These are phyloP conservation scores for Drosophila paramelanica DNA, from an alignment of 2,888 invertebrate genomes.

Conservation along the genomic window DNA sequence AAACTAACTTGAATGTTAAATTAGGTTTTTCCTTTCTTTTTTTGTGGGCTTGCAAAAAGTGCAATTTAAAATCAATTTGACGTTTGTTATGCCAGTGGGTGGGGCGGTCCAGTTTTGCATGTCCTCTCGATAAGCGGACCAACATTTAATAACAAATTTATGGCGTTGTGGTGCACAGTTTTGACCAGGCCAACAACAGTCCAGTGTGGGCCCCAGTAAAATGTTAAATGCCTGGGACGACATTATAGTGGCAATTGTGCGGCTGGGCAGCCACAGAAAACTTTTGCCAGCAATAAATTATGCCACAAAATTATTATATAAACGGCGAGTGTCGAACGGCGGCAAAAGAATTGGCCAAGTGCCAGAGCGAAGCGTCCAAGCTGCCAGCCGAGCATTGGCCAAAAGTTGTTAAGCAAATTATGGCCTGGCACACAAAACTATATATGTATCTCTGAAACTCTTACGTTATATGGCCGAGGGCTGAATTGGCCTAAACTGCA, in stretches of 20 bases:
- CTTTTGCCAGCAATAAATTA: constrained; percentile 76
- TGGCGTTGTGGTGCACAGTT: constrained; percentile 69
- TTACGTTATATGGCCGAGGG: constrained; percentile 10
- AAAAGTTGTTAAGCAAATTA: constrained; percentile 80
- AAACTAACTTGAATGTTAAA: background rate
- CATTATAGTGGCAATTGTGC: constrained; percentile 75
- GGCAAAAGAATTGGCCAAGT: constrained; percentile 65
- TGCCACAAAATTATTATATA: constrained; percentile 77
- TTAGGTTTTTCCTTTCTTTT: background rate
- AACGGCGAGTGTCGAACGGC: constrained; percentile 68
- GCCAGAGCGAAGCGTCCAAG: constrained; percentile 44
- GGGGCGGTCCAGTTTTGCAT: constrained; percentile 52
- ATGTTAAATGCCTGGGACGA: constrained; percentile 63
- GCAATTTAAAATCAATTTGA: constrained; percentile 80
- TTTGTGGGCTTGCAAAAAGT: constrained; percentile 19
- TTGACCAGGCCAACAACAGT: constrained; percentile 58
- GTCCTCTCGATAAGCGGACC: constrained; percentile 63
- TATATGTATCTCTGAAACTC: constrained; percentile 16
- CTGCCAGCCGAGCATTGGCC: constrained; percentile 55
- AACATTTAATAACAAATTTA: constrained; percentile 69
- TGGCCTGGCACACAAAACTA: constrained; percentile 58
- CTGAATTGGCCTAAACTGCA: constrained; percentile 22
- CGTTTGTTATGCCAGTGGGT: constrained; percentile 43
- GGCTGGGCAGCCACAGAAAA: constrained; percentile 71
- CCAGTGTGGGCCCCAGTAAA: constrained; percentile 55